A percentile compares a stretch with the other conserved stretches of the same genome.
Conservation (phyloP, 2,888 invertebrate species). For the Ophion costatus region DNA sequence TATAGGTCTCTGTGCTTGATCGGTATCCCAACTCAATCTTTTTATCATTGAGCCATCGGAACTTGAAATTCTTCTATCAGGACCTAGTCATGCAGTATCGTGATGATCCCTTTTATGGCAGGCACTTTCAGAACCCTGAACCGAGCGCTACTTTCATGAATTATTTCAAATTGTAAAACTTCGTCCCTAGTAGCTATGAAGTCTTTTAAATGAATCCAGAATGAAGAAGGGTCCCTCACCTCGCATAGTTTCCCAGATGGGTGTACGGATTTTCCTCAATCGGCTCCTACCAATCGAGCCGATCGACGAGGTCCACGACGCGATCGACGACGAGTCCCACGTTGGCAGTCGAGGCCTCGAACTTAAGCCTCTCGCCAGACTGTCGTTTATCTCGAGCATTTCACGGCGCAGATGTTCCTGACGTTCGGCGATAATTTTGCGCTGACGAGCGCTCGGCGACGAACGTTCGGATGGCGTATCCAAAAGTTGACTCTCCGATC, state of each 20-base stretch:
- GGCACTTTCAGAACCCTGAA: too few species aligned
- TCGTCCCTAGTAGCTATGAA: background rate
- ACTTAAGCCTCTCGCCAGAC: slow-evolving; percentile 74
- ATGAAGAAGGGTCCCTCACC: slow-evolving; percentile 64
- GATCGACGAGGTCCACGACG: slow-evolving; percentile 76
- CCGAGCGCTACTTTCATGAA: background rate
- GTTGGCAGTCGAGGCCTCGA: slow-evolving; percentile 72
- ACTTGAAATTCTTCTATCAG: too few species aligned
- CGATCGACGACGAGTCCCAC: slow-evolving; percentile 77
- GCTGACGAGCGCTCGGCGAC: slow-evolving; percentile 70
- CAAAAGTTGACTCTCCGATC: slow-evolving; percentile 73
- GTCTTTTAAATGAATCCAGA: background rate
- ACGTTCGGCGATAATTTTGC: slow-evolving; percentile 74
- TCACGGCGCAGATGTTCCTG: slow-evolving; percentile 75
- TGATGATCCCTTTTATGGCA: too few species aligned
- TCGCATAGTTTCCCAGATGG: slow-evolving; percentile 74
- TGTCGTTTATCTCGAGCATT: slow-evolving; percentile 78
- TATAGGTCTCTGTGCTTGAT: too few species aligned
- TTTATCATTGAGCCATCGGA: too few species aligned
- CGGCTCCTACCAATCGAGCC: slow-evolving; percentile 73
- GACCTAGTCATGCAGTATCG: too few species aligned
- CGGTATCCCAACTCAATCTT: too few species aligned
- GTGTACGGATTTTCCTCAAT: slow-evolving; percentile 69
- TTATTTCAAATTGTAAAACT: background rate
- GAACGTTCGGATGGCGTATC: slow-evolving; percentile 65